Evolutionary conservation across 2,113 vertebrate species (phyloP).

Genomic region (Syrrhaptes paradoxus): DNA sequence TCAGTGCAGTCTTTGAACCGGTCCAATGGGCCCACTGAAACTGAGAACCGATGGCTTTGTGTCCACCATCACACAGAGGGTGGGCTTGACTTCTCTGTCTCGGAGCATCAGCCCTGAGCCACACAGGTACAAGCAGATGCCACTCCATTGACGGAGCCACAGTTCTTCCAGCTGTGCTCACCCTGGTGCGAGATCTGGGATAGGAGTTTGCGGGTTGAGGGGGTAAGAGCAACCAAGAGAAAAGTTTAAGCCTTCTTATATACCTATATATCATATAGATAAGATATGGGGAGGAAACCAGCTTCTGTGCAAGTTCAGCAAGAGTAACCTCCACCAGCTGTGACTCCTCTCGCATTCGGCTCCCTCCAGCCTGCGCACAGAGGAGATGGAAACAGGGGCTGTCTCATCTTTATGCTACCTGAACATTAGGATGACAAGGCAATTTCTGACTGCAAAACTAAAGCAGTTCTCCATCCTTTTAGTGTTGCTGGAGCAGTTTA

Average conservation of each 20-base stretch:
- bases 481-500: neutral
- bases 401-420: slow-evolving; percentile 40
- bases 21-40: slow-evolving; percentile 1
- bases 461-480: neutral
- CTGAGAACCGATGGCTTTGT: neutral
- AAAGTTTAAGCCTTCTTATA: neutral
- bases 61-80: neutral
- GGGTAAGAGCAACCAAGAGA: neutral
- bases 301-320: neutral
- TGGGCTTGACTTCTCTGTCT: neutral
- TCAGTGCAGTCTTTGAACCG: neutral
- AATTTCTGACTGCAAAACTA: neutral
- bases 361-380: neutral
- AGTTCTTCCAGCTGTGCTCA: neutral
- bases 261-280: neutral
- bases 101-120: neutral
- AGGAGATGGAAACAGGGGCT: neutral
- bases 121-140: neutral
- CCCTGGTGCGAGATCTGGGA: neutral
- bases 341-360: neutral
- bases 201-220: neutral
- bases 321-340: neutral
- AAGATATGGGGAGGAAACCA: neutral
- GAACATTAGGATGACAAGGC: slow-evolving; percentile 38
- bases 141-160: neutral